Percentiles rank a stretch among this genome's conserved stretches.
Evolutionary conservation across 2,888 invertebrate genomes (phyloP).

Genomic region (Cryptocheilus praepositus): DNA sequence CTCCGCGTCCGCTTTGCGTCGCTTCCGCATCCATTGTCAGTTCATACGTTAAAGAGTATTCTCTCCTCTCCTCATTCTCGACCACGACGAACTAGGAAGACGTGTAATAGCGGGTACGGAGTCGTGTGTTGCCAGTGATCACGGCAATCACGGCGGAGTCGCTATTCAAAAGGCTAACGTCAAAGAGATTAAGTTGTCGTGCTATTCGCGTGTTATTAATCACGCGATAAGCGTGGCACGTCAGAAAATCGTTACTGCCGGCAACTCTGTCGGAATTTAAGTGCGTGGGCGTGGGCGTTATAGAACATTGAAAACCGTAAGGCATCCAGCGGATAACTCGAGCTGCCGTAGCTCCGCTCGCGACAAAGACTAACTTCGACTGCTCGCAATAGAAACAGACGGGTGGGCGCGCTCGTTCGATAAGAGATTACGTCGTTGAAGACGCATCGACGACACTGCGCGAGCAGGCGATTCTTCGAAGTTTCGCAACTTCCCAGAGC

Average conservation of each 20-base stretch:
- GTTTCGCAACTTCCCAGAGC: no score
- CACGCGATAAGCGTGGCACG: conserved; percentile 53
- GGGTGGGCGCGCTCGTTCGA: no score
- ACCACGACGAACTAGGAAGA: neutral
- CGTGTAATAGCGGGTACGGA: conserved; percentile 30
- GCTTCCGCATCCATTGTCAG: conserved; percentile 58
- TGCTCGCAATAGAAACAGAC: no score
- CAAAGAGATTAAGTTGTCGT: conserved; percentile 64
- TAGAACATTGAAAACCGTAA: no score
- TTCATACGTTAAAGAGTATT: conserved; percentile 34
- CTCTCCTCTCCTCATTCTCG: neutral
- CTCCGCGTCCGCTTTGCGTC: conserved; percentile 30
- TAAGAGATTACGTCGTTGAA: no score
- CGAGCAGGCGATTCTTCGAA: no score
- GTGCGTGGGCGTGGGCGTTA: conserved; percentile 24
- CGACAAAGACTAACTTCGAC: no score
- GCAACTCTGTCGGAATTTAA: conserved; percentile 29
- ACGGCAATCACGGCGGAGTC: neutral
- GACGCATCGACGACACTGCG: no score
- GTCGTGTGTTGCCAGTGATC: neutral
- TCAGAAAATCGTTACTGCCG: conserved; percentile 55
- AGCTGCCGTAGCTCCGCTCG: no score
- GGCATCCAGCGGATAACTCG: no score
- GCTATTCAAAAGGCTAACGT: conserved; percentile 31
- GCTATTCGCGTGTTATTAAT: conserved; percentile 60